A percentile compares a stretch with the other conserved stretches of the same genome.
Evolutionary conservation across 1,140 invertebrate species (phyloP).

Genomic region (Drosophila willistoni): DNA sequence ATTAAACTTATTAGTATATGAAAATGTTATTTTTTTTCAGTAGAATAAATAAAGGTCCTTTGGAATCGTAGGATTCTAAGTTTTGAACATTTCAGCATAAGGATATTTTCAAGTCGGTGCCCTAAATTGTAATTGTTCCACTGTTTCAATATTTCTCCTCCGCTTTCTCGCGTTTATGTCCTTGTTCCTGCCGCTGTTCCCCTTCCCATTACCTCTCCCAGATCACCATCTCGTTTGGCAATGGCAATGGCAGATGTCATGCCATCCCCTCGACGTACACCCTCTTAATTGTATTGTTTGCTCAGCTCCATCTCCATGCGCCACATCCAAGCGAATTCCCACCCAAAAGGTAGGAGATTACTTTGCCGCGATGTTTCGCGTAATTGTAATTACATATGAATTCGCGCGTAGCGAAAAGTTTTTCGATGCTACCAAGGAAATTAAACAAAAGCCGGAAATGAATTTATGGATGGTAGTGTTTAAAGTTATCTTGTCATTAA

Average conservation of each 20-base stretch:
- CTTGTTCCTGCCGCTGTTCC: too few species aligned
- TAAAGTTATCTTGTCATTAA: slow-evolving; percentile 60
- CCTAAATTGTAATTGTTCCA: neutral
- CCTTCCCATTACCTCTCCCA: neutral
- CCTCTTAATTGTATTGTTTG: slow-evolving; percentile 39
- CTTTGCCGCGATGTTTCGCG: slow-evolving; percentile 34
- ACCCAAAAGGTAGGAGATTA: slow-evolving; percentile 26
- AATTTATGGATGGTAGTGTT: slow-evolving; percentile 59
- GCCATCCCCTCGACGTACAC: neutral
- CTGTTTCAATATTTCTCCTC: neutral
- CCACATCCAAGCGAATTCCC: neutral
- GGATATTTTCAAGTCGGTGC: neutral
- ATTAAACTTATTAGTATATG: too few species aligned
- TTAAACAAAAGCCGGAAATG: slow-evolving; percentile 64
- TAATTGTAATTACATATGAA: slow-evolving; percentile 77
- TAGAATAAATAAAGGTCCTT: too few species aligned
- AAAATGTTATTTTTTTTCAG: too few species aligned
- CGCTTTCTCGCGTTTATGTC: neutral
- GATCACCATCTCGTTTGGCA: slow-evolving; percentile 6
- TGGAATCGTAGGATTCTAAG: too few species aligned
- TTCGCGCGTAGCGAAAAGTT: slow-evolving; percentile 57
- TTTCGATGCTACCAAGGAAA: slow-evolving; percentile 40
- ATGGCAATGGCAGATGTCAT: slow-evolving; percentile 28
- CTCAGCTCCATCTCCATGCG: neutral
- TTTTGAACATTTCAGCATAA: too few species aligned